Evolutionary conservation across 1,140 invertebrate genomes (phyloP), one percentile per base, ranked within the genome.

Genomic region (Aplysia californica): DNA sequence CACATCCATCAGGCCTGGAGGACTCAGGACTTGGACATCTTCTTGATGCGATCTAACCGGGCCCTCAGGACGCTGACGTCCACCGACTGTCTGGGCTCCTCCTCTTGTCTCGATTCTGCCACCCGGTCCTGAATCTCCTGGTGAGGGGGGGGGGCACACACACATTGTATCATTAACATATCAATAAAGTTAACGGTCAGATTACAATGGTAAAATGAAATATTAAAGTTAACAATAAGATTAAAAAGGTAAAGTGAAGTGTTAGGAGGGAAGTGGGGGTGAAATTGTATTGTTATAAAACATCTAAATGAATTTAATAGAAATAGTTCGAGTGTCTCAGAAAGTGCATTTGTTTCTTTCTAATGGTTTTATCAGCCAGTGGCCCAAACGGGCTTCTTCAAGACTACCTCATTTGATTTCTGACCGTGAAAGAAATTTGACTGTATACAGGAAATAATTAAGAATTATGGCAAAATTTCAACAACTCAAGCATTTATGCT

Each of bases 31-130:
- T 84, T 86, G 23, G 84, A 81, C 71, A 88, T 81, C 64, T 84
- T 81, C 74, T 87, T 87, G 36, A 87, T 85, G 61, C 80, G 78
- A 61, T 87, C 86, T 67, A 87, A 72, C 39, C 86, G 74, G 58
- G 82, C 81, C 74, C 86, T 87, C 0, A 87, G 78, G 65, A 82
- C 80, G 21, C 80, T 79, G 58, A 87, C 81, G 59, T 86, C 84
- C 15, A 82, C 78, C 0, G 75, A 41, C 29, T 69, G 66, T n/a
- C 44, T 70, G 15, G 21, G 75, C 18, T 50, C 50, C 18, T 71
- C 72, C 38, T 76, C 36, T 6, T 5, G 26, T 36, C 33, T 18
- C 20, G 29, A 38, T 38, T 68, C 4, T 44, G 65, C 35, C 71
- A 59, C n/a, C n/a, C n/a, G n/a, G n/a, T n/a, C n/a, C 41, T 41